Evolutionary conservation across 2,113 vertebrate genomes (phyloP).

Genomic region (Mobula birostris): DNA sequence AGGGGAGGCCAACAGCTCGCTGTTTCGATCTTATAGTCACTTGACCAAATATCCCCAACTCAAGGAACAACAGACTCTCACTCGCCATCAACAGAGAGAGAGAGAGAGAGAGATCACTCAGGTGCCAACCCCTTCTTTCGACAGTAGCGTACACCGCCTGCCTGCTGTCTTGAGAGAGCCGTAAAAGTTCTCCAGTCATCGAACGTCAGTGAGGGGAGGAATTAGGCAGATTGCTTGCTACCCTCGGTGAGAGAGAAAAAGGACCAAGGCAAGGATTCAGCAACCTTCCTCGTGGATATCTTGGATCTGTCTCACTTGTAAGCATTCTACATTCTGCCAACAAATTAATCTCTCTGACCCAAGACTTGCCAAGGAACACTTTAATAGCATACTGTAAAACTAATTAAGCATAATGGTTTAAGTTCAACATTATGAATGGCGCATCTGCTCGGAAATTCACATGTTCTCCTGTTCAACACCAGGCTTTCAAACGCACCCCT

Average conservation of each 20-base stretch:
- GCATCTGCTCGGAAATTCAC: neutral
- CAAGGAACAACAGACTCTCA: too few relatives aligned
- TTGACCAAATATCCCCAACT: too few relatives aligned
- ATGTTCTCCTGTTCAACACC: neutral
- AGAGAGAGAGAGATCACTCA: too few relatives aligned
- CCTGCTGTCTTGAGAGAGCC: neutral
- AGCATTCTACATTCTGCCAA: neutral
- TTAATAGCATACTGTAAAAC: neutral
- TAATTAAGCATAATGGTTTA: conserved; percentile 13
- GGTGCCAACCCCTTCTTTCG: too few relatives aligned
- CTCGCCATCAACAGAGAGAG: too few relatives aligned
- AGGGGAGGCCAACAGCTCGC: too few relatives aligned
- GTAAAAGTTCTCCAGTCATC: neutral
- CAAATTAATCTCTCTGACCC: neutral
- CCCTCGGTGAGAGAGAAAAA: neutral
- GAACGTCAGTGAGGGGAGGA: neutral
- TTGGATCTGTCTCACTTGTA: neutral
- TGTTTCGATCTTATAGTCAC: too few relatives aligned
- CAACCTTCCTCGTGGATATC: neutral
- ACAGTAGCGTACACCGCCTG: too few relatives aligned
- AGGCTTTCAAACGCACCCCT: neutral
- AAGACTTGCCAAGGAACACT: neutral
- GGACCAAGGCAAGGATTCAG: neutral
- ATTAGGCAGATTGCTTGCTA: neutral
- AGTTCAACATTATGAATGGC: neutral